Evolutionary conservation across 64 coral and sea anemone species (phyloP).

Genomic region (Stichodactyla helianthus): DNA sequence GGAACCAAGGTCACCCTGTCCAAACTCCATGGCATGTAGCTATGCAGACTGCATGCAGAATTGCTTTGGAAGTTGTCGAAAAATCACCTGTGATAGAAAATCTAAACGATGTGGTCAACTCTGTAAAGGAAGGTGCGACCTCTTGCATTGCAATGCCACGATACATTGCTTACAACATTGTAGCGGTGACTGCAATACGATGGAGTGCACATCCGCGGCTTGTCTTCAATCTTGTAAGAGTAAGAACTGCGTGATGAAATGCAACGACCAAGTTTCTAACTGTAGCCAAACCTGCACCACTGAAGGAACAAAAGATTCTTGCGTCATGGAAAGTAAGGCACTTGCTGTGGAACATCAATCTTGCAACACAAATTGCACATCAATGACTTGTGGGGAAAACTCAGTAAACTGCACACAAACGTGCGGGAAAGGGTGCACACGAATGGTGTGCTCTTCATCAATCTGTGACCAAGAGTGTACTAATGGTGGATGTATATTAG

Average conservation of each 20-base stretch:
- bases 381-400: not conserved
- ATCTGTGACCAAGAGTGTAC: constrained; percentile 3
- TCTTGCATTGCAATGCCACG: constrained; percentile 4
- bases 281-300: not conserved
- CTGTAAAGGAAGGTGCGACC: not conserved
- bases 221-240: constrained; percentile 11
- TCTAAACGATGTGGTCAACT: not conserved
- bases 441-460: not conserved
- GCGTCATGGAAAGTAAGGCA: not conserved
- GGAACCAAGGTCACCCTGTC: not conserved
- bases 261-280: not conserved
- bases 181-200: not conserved
- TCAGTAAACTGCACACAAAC: not conserved
- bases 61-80: not conserved
- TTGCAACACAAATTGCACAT: constrained; percentile 1
- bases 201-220: not conserved
- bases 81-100: not conserved
- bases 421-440: not conserved
- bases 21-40: not conserved
- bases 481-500: not conserved
- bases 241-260: constrained; percentile 1
- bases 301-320: not conserved
- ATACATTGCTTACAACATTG: constrained; percentile 1
- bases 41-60: constrained; percentile 11
- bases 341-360: not conserved